Conservation (phyloP, 1,140 invertebrate species). For the Solenopsis invicta region DNA sequence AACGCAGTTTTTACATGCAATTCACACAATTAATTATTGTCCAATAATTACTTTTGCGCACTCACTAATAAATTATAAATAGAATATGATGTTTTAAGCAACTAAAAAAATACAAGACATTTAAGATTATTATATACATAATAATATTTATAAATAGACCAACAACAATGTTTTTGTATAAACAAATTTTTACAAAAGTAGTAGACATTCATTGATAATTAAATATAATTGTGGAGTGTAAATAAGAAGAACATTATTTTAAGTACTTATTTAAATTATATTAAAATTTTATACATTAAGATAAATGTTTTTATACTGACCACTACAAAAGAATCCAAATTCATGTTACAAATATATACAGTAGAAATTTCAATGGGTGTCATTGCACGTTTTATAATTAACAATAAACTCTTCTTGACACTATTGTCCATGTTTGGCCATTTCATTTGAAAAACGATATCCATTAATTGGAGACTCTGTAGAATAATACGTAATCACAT, state of each 20-base stretch:
- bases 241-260: neutral
- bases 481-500: neutral
- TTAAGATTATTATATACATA: neutral
- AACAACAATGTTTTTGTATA: neutral
- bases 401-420: slow-evolving; percentile 58
- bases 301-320: slow-evolving; percentile 52
- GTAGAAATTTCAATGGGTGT: slow-evolving; percentile 64
- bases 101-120: slow-evolving; percentile 42
- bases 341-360: slow-evolving; percentile 53
- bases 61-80: slow-evolving; percentile 63
- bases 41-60: neutral
- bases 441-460: slow-evolving; percentile 67
- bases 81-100: slow-evolving; percentile 70
- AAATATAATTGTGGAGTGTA: neutral
- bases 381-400: slow-evolving; percentile 70
- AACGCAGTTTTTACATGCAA: too few relatives aligned
- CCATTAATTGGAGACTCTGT: slow-evolving; percentile 61
- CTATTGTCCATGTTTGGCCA: slow-evolving; percentile 60
- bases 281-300: neutral
- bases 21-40: too few relatives aligned
- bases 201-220: neutral
- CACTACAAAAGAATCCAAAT: slow-evolving; percentile 69
- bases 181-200: neutral
- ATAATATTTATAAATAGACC: neutral
- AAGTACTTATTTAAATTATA: neutral